Conservation (phyloP, 1,140 invertebrate genomes). For the Sitophilus oryzae region DNA sequence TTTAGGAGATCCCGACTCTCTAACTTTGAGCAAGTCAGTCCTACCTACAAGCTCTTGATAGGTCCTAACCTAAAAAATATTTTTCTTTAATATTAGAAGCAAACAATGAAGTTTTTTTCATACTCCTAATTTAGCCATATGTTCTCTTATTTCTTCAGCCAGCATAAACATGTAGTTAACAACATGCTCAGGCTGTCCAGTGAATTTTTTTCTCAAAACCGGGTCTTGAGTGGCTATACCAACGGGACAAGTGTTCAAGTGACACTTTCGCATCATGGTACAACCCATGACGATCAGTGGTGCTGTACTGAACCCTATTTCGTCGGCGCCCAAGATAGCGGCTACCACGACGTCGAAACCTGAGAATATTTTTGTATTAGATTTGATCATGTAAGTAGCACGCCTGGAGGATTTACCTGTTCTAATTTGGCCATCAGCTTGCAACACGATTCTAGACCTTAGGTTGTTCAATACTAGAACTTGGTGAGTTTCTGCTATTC, state of each 20-base stretch:
- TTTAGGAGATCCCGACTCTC: constrained; percentile 61
- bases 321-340: constrained; percentile 92
- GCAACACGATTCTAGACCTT: constrained; percentile 87
- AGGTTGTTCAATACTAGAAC: constrained; percentile 93
- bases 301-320: constrained; percentile 98
- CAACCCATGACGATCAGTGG: constrained; percentile 96
- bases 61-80: constrained; percentile 30
- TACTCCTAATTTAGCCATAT: constrained; percentile 89
- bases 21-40: constrained; percentile 78
- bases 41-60: constrained; percentile 85
- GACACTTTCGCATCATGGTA: constrained; percentile 99
- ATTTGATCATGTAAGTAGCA: background rate
- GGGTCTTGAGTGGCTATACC: constrained; percentile 98
- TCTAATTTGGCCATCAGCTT: constrained; percentile 91
- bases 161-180: constrained; percentile 97
- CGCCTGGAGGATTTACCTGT: constrained; percentile 51
- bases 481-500: constrained; percentile 96
- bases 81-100: background rate
- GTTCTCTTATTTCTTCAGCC: constrained; percentile 88
- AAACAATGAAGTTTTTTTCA: constrained; percentile 33
- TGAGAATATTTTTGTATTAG: constrained; percentile 26
- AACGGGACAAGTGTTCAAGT: constrained; percentile 98
- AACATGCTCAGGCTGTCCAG: constrained; percentile 95
- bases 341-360: constrained; percentile 96
- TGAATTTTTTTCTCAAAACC: constrained; percentile 89